Evolutionary conservation across 2,888 invertebrate genomes (phyloP), one percentile per base, ranked within the genome.

Genomic region (Pristionchus entomophagus): DNA sequence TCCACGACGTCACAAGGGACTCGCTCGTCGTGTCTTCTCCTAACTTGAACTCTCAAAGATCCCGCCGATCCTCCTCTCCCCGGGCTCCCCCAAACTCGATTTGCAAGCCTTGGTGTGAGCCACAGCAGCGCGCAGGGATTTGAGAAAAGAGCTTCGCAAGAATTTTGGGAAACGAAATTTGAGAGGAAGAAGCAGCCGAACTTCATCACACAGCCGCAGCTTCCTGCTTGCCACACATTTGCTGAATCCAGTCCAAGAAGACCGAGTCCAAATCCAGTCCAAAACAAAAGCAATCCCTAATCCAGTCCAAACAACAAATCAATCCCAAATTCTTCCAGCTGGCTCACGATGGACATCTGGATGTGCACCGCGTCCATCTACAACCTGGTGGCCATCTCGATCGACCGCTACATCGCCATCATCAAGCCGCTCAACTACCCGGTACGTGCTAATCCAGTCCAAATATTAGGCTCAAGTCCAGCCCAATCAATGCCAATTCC

Each of bases 321-420:
- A 17, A 35, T 65, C 22, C 59, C 59, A 5, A n/a, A n/a, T 22
- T 49, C 32, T 32, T 53, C n/a, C 73, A 85, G 85, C 0, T 99
- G 98, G 98, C 95, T 99, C 88, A 98, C 98, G 0, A 96, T 98
- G 86, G 99, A 99, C 94, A 98, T 99, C 19, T 97, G 98, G 97
- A 96, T 98, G 96, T 98, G 98, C 95, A 99, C 99, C 0, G 97
- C 98, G 0, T 97, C 97, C 91, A 98, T 98, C 92, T 95, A 98
- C 91, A 98, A 98, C 94, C 95, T 98, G 86, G 97, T 97, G 94
- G 98, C 97, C 92, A 98, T 98, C 94, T 97, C 97, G 26, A 95
- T 98, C 93, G 98, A 94, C 88, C 93, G 95, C 26, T 99, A 98
- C 95, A 96, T 99, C 92, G 99, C 99, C 38, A 98, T 99, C 88